These are phyloP conservation scores for Harpagoxenus sublaevis DNA, from an alignment of 2,888 invertebrate species.

Conservation along the genomic window DNA sequence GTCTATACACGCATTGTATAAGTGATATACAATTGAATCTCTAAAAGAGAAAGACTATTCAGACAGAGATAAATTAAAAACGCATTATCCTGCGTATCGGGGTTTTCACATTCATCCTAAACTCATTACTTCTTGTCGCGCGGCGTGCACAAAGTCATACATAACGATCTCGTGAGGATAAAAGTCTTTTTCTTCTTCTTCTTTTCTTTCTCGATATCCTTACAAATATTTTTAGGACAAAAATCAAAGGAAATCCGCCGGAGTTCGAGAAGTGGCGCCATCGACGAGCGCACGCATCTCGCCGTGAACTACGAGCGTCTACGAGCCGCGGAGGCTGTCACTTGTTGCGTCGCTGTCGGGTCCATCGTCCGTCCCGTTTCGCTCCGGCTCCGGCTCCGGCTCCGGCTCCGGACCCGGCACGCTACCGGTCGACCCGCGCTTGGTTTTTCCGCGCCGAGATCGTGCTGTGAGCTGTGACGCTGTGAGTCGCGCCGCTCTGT, in stretches of 20 bases:
- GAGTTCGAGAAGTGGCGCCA: conserved; percentile 62
- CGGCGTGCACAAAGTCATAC: background rate
- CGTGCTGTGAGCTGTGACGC: background rate
- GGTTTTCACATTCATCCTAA: background rate
- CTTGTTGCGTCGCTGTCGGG: conserved; percentile 82
- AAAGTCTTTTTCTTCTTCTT: background rate
- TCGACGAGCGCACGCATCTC: conserved; percentile 19
- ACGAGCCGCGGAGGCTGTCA: conserved; percentile 71
- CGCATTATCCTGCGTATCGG: background rate
- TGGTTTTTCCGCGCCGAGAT: background rate
- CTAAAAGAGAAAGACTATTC: background rate
- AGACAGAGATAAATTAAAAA: background rate
- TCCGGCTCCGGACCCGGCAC: conserved; percentile 59
- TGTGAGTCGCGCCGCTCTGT: background rate
- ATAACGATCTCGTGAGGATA: background rate
- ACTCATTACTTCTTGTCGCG: background rate
- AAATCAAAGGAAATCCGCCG: background rate
- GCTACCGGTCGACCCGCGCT: conserved; percentile 32
- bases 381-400: conserved; percentile 63
- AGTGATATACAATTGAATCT: background rate
- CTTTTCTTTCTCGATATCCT: background rate
- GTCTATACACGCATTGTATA: background rate
- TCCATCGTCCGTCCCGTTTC: conserved; percentile 70
- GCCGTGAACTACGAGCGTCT: conserved; percentile 58
- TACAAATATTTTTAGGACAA: background rate